phyloP scores from a whole-genome alignment of 2,888 invertebrate species.

The Tetragonisca angustula region DNA sequence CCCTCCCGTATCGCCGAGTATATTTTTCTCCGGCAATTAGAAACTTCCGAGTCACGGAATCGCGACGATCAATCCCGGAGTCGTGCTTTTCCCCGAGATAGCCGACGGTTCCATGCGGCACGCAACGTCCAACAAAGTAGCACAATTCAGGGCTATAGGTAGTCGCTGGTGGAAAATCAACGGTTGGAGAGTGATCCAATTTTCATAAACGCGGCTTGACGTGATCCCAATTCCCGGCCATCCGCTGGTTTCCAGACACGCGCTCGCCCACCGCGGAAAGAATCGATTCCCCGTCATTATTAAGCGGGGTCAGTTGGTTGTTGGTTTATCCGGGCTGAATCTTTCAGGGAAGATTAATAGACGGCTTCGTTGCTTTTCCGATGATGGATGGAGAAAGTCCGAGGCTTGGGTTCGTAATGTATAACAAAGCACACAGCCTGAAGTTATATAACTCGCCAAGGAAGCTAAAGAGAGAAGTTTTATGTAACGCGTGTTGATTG shows the following conservation, averaged over 20 bases:
- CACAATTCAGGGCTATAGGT: not conserved
- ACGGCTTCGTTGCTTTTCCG: not conserved
- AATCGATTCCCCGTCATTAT: conserved; percentile 58
- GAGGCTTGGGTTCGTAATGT: not conserved
- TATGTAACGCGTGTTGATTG: no score
- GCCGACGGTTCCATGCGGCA: not conserved
- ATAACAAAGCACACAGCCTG: no score
- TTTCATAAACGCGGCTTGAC: conserved; percentile 33
- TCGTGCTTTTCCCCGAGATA: not conserved
- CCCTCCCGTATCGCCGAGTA: not conserved
- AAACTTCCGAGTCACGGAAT: conserved; percentile 19
- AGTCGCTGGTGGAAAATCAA: conserved; percentile 22
- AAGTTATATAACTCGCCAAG: no score
- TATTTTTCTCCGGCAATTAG: not conserved
- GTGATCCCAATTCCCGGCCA: conserved; percentile 19
- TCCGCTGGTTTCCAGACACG: not conserved
- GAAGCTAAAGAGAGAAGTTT: no score
- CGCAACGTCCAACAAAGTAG: conserved; percentile 9
- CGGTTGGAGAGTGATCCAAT: conserved; percentile 14
- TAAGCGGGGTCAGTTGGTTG: conserved; percentile 50
- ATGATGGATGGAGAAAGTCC: not conserved
- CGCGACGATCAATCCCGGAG: not conserved
- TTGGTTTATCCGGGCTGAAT: not conserved
- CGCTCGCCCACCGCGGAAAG: conserved; percentile 28
- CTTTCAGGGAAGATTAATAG: not conserved